phyloP scores from a whole-genome alignment of 2,113 vertebrate species.

The Epinephelus moara region DNA sequence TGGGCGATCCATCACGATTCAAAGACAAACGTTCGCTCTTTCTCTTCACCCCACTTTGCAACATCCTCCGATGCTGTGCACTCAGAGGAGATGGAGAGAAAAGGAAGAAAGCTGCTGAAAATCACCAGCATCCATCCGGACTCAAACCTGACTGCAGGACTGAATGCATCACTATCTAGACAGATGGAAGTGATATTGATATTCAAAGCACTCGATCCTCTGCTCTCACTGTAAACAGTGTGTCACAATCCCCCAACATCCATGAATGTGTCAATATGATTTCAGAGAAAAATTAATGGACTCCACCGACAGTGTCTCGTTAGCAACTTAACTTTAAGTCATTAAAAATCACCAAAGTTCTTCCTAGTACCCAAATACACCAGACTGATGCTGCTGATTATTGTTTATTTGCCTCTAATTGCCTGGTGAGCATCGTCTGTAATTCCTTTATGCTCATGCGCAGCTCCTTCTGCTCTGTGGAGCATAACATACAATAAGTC shows the following conservation, averaged over 20 bases:
- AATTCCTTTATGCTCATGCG: constrained; percentile 42
- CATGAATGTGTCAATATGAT: constrained; percentile 21
- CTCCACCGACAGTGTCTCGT: constrained; percentile 7
- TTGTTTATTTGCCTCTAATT: constrained; percentile 9
- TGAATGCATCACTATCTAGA: constrained; percentile 15
- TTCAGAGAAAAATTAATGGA: constrained; percentile 22
- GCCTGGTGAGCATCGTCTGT: constrained; percentile 20
- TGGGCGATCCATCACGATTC: constrained; percentile 11
- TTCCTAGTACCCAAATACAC: background rate
- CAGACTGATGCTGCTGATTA: constrained; percentile 27
- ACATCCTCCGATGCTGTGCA: constrained; percentile 6
- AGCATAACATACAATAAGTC: constrained; percentile 44
- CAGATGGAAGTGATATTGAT: constrained; percentile 14
- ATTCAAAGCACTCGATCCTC: constrained; percentile 14
- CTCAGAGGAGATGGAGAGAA: constrained; percentile 20
- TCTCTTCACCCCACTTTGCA: constrained; percentile 7
- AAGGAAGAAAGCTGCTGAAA: background rate
- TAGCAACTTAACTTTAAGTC: background rate
- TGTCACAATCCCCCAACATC: constrained; percentile 12
- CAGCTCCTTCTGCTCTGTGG: constrained; percentile 45
- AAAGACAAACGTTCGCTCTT: background rate
- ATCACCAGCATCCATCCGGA: background rate
- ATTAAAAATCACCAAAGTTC: background rate
- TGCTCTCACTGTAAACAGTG: constrained; percentile 32
- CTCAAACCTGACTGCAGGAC: constrained; percentile 2